Evolutionary conservation across 1,140 invertebrate genomes (phyloP), one percentile per base, ranked within the genome.

Genomic region (Meloidogyne hapla): DNA sequence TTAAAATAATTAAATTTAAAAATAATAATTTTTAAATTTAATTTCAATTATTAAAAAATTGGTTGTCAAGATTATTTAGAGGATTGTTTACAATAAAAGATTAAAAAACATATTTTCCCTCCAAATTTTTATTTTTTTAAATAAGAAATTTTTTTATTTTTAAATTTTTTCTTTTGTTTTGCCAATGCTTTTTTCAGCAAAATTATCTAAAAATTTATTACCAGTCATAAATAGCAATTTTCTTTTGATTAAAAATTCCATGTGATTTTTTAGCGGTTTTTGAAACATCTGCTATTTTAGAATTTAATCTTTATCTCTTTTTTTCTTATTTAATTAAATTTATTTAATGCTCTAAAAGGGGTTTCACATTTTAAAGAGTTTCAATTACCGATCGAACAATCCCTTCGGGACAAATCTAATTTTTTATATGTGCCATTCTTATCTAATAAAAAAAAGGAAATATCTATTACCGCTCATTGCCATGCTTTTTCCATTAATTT

Each of bases 271-370:
- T 73, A 8, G n/a, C 3, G 10, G 3, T 23, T 23, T 73, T 73
- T 23, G 12, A 28, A 70, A 13, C 21, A 70, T 3, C 23, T 66
- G 42, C 23, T 70, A 9, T 4, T 12, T 62, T 18, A 48, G 18
- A 48, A 6, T 56, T 56, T n/a, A 56, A 15, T 48, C 15, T 15
- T 18, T 48, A n/a, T n/a, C n/a, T n/a, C 15, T 56, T 56, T 56
- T n/a, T 56, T 56, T 56, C 18, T 56, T 56, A 56, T n/a, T n/a
- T 56, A n/a, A 56, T n/a, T n/a, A 45, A 72, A 42, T 73, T 1
- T 5, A 15, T 65, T 65, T 65, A 15, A 21, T 21, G 28, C 63
- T 45, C 8, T 45, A 45, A 45, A 45, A 42, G 40, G 40, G 13
- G 40, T 42, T 42, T 38, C 33, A n/a, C n/a, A n/a, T n/a, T n/a